Conservation (phyloP, 2,797 vertebrate genomes). For the Sardinella longiceps region DNA sequence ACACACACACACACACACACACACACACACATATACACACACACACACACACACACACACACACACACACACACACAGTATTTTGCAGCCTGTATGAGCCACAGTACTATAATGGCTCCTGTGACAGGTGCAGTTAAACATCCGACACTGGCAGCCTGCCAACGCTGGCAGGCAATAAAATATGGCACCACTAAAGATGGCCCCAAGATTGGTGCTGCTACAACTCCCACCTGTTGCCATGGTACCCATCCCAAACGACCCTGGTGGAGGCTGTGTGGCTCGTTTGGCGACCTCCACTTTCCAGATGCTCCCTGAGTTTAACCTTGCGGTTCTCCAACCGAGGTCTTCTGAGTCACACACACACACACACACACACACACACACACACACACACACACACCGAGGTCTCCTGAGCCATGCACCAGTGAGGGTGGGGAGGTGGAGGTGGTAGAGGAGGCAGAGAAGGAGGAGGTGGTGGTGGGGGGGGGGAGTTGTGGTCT, state of each 20-base stretch:
- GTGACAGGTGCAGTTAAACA: slow-evolving; percentile 10
- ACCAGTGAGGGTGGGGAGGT: background rate
- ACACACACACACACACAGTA: background rate
- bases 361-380: too few species aligned
- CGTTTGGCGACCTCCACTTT: background rate
- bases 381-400: too few species aligned
- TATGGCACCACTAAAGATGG: background rate
- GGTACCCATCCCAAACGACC: background rate
- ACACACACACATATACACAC: background rate
- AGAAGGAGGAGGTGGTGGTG: background rate
- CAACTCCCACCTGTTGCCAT: background rate
- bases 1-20: background rate
- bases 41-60: background rate
- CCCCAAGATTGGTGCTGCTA: background rate
- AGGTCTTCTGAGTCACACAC: too few species aligned
- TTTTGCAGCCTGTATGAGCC: background rate
- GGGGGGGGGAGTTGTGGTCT: background rate
- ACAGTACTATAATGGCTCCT: background rate
- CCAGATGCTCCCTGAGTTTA: background rate
- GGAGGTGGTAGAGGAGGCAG: background rate
- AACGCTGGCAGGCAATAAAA: background rate
- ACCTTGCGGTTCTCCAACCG: background rate
- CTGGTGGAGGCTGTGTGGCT: background rate
- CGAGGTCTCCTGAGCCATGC: too few species aligned
- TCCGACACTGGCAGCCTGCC: background rate